Evolutionary conservation across 1,140 invertebrate species (phyloP), one percentile per base, ranked within the genome.

Genomic region (Temnothorax nylanderi): DNA sequence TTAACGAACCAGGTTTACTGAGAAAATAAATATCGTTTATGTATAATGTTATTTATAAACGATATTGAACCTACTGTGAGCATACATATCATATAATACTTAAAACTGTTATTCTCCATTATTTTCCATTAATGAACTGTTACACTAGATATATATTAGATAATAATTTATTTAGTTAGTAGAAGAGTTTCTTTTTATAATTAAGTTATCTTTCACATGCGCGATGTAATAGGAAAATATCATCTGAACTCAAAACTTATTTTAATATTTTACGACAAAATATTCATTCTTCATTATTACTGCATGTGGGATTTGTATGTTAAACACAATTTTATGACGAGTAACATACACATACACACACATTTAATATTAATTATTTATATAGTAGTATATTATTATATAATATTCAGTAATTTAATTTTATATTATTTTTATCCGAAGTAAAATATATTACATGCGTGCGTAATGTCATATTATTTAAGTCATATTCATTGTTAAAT

Each of bases 91-190:
- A 77, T 47, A 89, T 87, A 78, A 90, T 90, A 85, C 78, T 85
- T 90, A 89, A 85, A 90, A 90, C 89, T 90, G 80, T 87, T 87
- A 87, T 89, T 90, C 65, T 69, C 72, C 67, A 84, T 90, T 84
- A 87, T 89, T 90, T 90, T 90, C 88, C 88, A 89, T 90, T 90
- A 90, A 89, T 90, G 75, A 90, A 90, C 74, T 90, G 88, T 90
- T 87, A 84, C 16, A 51, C 6, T 44, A 32, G 13, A 10, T 62
- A 54, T 58, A 41, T 21, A 65, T 51, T 41, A 34, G 54, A 58
- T 85, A 7, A 86, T 44, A 71, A 87, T 82, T 89, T 60, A 74
- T 58, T 74, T 69, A 74, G 51, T 80, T 58, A 56, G 54, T 34
- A 84, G 11, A 47, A 77, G 64, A 3, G 37, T 21, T 76, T 76